Evolutionary conservation across 2,888 invertebrate species (phyloP).

Genomic region (Drosophila anomalata): DNA sequence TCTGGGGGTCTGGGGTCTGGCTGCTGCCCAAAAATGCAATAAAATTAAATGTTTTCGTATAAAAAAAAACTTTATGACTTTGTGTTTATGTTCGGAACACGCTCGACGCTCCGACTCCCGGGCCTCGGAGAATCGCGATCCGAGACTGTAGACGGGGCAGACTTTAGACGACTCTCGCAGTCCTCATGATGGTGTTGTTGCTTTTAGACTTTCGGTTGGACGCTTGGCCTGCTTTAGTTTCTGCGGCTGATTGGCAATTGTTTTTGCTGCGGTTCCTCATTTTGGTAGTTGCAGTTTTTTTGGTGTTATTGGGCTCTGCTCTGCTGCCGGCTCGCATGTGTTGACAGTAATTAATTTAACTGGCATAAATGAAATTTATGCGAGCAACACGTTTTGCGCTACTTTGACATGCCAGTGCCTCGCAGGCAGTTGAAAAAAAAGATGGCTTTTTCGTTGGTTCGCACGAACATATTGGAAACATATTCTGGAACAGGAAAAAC

Average conservation of each 20-base stretch:
- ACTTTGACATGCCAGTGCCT: constrained; percentile 47
- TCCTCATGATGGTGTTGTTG: constrained; percentile 13
- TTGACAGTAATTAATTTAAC: constrained; percentile 79
- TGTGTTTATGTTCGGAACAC: constrained; percentile 76
- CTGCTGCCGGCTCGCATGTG: constrained; percentile 60
- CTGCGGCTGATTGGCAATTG: constrained; percentile 48
- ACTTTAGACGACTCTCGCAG: constrained; percentile 5
- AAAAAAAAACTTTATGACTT: constrained; percentile 79
- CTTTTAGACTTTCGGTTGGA: constrained; percentile 58
- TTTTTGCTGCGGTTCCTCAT: constrained; percentile 34
- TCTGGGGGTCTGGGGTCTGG: constrained; percentile 34
- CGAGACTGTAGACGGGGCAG: not conserved
- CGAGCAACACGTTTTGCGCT: constrained; percentile 66
- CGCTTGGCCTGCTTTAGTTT: constrained; percentile 74
- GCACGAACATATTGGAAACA: not conserved
- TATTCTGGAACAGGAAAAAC: not conserved
- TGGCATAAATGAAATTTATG: constrained; percentile 74
- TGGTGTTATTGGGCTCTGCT: constrained; percentile 12
- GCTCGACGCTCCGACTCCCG: constrained; percentile 38
- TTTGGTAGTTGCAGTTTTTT: constrained; percentile 22
- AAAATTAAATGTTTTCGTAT: constrained; percentile 79
- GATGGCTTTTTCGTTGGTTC: not conserved
- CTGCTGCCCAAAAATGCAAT: constrained; percentile 77
- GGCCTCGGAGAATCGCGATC: constrained; percentile 13
- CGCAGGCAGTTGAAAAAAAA: not conserved